Percentiles rank a stretch among this genome's conserved stretches.
These are phyloP conservation scores for Cyprinodon brontotheroides DNA, from an alignment of 2,113 vertebrate species.

Conservation along the genomic window DNA sequence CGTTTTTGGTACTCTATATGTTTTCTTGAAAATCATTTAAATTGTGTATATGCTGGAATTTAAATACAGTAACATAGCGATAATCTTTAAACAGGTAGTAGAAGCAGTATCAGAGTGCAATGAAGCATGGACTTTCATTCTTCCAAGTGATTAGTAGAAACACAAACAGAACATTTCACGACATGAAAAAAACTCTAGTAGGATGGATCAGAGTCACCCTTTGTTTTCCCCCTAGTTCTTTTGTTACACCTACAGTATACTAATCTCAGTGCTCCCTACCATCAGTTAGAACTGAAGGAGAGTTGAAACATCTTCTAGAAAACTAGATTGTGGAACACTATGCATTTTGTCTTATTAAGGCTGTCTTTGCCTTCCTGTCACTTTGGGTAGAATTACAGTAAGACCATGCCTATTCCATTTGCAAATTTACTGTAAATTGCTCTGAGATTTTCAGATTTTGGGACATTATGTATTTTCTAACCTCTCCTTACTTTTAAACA, in stretches of 20 bases:
- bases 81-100: constrained; percentile 13
- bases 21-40: background rate
- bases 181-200: constrained; percentile 7
- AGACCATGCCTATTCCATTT: background rate
- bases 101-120: constrained; percentile 13
- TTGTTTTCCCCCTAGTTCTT: too few relatives aligned
- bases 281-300: too few relatives aligned
- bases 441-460: background rate
- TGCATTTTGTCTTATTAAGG: background rate
- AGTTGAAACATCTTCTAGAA: too few relatives aligned
- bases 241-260: too few relatives aligned
- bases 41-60: constrained; percentile 1
- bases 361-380: background rate
- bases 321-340: background rate
- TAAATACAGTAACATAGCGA: background rate
- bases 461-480: background rate
- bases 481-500: background rate
- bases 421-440: background rate
- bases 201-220: too few relatives aligned
- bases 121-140: background rate
- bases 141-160: constrained; percentile 31
- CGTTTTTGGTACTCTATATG: background rate
- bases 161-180: constrained; percentile 33
- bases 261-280: too few relatives aligned
- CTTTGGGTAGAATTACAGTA: background rate